Conservation (phyloP, 2,113 vertebrate genomes). For the Pimephales promelas region DNA sequence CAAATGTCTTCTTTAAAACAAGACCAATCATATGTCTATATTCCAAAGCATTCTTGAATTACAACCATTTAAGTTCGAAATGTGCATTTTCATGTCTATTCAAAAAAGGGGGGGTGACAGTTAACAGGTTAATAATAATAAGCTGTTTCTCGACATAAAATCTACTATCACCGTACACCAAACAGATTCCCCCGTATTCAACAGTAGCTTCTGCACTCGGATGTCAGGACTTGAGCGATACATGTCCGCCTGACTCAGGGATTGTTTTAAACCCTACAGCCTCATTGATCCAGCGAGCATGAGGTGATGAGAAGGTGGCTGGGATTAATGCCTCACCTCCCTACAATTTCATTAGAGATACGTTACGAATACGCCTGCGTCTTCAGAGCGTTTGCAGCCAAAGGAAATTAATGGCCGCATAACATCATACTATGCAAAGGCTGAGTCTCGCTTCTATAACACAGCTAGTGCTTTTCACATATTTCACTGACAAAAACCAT, state of each 20-base stretch:
- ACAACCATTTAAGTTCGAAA: too few relatives aligned
- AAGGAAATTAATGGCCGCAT: constrained; percentile 66
- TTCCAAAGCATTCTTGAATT: too few relatives aligned
- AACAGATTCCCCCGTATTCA: not conserved
- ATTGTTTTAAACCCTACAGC: constrained; percentile 23
- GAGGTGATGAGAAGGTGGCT: constrained; percentile 6
- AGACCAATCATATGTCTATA: too few relatives aligned
- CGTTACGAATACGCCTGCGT: constrained; percentile 59
- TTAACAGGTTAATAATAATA: too few relatives aligned
- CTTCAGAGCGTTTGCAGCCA: constrained; percentile 57
- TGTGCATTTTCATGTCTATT: too few relatives aligned
- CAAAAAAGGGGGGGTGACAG: too few relatives aligned
- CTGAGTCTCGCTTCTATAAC: constrained; percentile 4
- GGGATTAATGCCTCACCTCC: constrained; percentile 33
- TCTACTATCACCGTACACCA: not conserved
- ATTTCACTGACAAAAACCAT: not conserved
- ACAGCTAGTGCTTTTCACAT: constrained; percentile 16
- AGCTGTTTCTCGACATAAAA: not conserved
- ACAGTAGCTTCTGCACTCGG: not conserved
- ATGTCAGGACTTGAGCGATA: constrained; percentile 6
- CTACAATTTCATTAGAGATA: constrained; percentile 64
- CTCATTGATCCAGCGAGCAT: constrained; percentile 33
- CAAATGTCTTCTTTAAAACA: too few relatives aligned
- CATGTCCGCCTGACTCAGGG: not conserved
- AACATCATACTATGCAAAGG: constrained; percentile 60